Percentiles rank a stretch among this genome's conserved stretches.
Evolutionary conservation across 2,797 vertebrate species (phyloP).

Genomic region (Rachycentron canadum): DNA sequence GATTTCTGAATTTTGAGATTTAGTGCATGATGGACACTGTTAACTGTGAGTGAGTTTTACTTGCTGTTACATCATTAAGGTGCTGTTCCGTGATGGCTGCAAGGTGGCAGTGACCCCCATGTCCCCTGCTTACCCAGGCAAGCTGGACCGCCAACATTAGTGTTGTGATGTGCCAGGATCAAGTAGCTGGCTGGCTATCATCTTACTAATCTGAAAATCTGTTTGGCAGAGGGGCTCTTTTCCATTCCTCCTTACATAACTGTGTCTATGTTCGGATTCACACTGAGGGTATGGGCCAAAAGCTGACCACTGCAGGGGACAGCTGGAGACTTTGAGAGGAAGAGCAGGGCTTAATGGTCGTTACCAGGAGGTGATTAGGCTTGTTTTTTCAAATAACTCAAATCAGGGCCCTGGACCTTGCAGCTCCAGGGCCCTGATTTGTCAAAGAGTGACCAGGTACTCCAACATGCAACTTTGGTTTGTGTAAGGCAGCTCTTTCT

Average conservation of each 20-base stretch:
- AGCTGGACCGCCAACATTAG: conserved; percentile 44
- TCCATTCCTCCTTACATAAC: conserved; percentile 81
- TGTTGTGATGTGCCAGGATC: conserved; percentile 70
- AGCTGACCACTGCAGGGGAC: conserved; percentile 24
- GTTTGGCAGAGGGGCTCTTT: conserved; percentile 72
- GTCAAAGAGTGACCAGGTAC: not conserved
- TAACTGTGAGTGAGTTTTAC: not conserved
- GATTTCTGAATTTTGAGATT: too few relatives aligned
- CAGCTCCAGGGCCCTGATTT: not conserved
- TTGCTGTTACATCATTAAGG: conserved; percentile 47
- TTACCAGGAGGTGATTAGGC: not conserved
- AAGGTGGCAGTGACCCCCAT: conserved; percentile 38
- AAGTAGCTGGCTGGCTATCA: conserved; percentile 75
- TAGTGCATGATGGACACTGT: not conserved
- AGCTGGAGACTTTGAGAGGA: not conserved
- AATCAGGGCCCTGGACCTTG: not conserved
- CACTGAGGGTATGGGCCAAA: conserved; percentile 14
- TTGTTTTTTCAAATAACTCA: not conserved
- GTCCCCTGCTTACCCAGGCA: conserved; percentile 50
- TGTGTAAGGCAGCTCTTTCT: too few relatives aligned
- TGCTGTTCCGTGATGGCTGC: conserved; percentile 23
- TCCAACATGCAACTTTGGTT: not conserved
- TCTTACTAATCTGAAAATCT: conserved; percentile 83
- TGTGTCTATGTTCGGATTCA: conserved; percentile 54
- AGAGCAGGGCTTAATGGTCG: not conserved